Evolutionary conservation across 2,113 vertebrate genomes (phyloP).

Genomic region (Lepus europaeus): DNA sequence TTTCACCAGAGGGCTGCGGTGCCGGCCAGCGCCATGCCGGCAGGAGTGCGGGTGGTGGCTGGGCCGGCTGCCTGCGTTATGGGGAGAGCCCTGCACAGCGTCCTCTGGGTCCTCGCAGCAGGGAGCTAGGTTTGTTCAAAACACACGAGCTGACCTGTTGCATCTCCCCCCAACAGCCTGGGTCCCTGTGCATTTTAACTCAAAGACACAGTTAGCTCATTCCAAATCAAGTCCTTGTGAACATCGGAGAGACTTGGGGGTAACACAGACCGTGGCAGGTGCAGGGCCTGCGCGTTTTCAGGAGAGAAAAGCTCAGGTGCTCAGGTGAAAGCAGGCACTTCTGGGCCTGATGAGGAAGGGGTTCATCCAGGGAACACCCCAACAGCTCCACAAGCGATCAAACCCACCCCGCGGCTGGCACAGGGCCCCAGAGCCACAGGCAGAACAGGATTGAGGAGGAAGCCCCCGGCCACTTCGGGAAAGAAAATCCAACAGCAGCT

Average conservation of each 20-base stretch:
- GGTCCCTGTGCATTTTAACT: not conserved
- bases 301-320: not conserved
- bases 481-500: not conserved
- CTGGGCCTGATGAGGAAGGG: not conserved
- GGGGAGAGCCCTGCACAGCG: not conserved
- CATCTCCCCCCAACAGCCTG: not conserved
- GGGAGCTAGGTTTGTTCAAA: slow-evolving; percentile 13
- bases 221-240: slow-evolving; percentile 5
- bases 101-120: not conserved
- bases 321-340: not conserved
- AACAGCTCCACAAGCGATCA: not conserved
- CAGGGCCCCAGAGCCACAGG: not conserved
- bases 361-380: not conserved
- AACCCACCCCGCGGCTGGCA: not conserved
- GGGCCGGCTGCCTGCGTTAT: not conserved
- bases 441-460: not conserved
- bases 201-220: not conserved
- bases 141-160: not conserved
- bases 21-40: slow-evolving; percentile 13
- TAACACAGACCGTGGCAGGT: not conserved
- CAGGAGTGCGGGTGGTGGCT: not conserved
- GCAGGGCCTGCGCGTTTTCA: not conserved
- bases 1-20: slow-evolving; percentile 47
- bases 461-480: not conserved
- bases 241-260: not conserved